Evolutionary conservation across 2,113 vertebrate species (phyloP), one percentile per base, ranked within the genome.

Genomic region (Amia ocellicauda): DNA sequence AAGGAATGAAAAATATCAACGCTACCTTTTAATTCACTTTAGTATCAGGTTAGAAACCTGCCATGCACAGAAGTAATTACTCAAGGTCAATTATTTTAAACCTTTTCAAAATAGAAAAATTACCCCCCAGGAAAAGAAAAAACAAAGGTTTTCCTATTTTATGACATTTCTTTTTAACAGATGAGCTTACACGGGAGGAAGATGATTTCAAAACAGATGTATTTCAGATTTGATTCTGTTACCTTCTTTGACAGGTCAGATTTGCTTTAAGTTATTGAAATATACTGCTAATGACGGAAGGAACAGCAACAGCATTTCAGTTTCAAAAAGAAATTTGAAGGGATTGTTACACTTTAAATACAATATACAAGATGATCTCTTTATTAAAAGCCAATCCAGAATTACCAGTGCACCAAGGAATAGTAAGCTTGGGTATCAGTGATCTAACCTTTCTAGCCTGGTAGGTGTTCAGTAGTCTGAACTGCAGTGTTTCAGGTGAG

Each of bases 61-160:
- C 74, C 63, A 71, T 74, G 82, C 73, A 79, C 80, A 80, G 68
- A 75, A 74, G 85, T 88, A 88, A 89, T 90, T 90, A 88, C 75
- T 84, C 80, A 85, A 89, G 87, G 86, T 84, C 86, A 83, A 81
- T 86, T 84, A 86, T 84, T 86, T 78, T 77, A 63, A 70, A 76
- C 69, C 70, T 78, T 78, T 78, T 16, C 81, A 23, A 69, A 77
- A 82, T 84, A 77, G 19, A 40, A 58, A 58, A 58, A 42, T 28
- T 16, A 27, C 28, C 43, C n/a, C 4, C 4, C 4, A n/a, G 1
- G 74, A 84, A 56, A 73, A 77, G 71, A 72, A 76, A 67, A 58
- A 72, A 69, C 78, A n/a, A n/a, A 83, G 75, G 71, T 36, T 66
- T 64, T 59, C 58, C 50, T 58, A n/a, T 42, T 56, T 52, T 13